Base-by-base conservation (phyloP, 2,888 invertebrate genomes). In the Augochlorella aurata region DNA sequence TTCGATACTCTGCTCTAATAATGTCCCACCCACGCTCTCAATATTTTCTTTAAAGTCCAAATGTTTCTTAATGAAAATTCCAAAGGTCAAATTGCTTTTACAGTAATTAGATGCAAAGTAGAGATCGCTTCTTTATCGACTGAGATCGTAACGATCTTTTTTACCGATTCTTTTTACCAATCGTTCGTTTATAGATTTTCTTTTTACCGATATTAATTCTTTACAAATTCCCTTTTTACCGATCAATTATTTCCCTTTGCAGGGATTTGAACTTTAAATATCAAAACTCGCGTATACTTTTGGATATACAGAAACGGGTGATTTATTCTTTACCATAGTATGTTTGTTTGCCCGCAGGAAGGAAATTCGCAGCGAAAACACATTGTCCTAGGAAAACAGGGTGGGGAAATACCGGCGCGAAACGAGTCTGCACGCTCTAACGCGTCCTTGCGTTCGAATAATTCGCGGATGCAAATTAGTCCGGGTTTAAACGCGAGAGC, bases 401-500 rank as follows among this genome's bases (percentile, higher is more conserved):
- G 9, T 45, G 29, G 8, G 61, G 9, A 29, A 63, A 49, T 24
- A 29, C 29, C 38, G 38, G 54, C 1, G 49, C n/a, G n/a, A 18
- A 18, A 8, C 38, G 38, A 49, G n/a, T 38, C 16, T 8, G 65
- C 8, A 18, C 5, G 24, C 10, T 21, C 5, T 12, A 12, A 69
- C 8, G 38, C 21, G n/a, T 4, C 63, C 70, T 45, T 24, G 45
- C 12, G 45, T 58, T 14, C 44, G 54, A 70, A 63, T 71, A 70
- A 61, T 70, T 18, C 38, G 18, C 12, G 24, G 50, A 47, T 44
- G 66, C 24, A 47, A 80, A 77, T 63, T 49, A 69, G 29, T 49
- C 7, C 16, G 24, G 29, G 29, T 66, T 47, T 54, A 58, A 69
- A 72, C 29, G 49, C 14, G 8, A 10, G 38, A 38, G 45, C 52